Evolutionary conservation across 2,797 vertebrate genomes (phyloP), one percentile per base, ranked within the genome.

Genomic region (Sebastes jordani): DNA sequence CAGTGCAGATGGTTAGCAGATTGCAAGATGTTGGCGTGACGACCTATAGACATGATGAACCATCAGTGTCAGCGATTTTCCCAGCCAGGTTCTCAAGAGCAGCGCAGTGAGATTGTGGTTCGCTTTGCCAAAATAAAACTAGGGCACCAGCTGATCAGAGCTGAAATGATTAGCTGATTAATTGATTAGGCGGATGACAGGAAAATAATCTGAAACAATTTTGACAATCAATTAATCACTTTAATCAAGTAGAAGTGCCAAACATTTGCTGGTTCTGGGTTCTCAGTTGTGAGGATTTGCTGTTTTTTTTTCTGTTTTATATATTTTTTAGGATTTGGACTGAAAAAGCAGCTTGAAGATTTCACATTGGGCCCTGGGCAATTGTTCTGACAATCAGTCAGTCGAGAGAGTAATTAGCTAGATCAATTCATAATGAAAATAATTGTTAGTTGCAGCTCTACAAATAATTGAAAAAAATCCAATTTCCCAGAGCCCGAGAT

Each of bases 1-100:
- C 71, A 2, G 58, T 63, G 42, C 90, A 92, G 91, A 92, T 93
- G 91, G 88, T 91, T 89, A 90, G 90, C 90, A 88, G 84, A 90
- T 87, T 90, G 82, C 70, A 74, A 89, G 86, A 85, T 86, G 88
- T 84, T 90, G 87, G 84, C 80, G 16, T 85, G 78, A 76, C 13
- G 65, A 90, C 83, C 80, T 71, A 29, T 85, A 63, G 81, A 82
- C 76, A 36, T 60, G 86, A 88, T 81, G 86, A 89, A 80, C 78
- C 89, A 70, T 91, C 84, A 76, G 58, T 76, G 83, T 84, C 85
- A 84, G 83, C 71, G 8, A 60, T 85, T 90, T 90, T 82, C 54
- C 30, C 69, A 29, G 77, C 80, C 85, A 82, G 78, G 32, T 80
- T 83, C 90, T 78, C 80, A 69, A 81, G 62, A 85, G 73, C 58